A percentile compares a stretch with the other conserved stretches of the same genome.
Conservation (phyloP, 2,888 invertebrate species). For the Napeogenes sylphis region DNA sequence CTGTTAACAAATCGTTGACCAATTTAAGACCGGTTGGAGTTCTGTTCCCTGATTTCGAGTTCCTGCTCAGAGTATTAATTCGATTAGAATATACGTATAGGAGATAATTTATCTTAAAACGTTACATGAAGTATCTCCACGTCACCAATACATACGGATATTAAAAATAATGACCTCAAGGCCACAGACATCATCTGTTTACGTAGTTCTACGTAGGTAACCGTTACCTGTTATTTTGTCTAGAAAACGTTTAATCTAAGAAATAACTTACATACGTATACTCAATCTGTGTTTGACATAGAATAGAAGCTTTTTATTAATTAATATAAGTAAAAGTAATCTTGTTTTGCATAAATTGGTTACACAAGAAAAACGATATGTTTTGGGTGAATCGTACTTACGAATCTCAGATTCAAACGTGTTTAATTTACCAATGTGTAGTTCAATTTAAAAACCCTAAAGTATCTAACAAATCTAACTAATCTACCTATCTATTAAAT, state of each 20-base stretch:
- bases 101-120: conserved; percentile 2
- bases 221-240: conserved; percentile 1
- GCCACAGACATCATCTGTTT: conserved; percentile 26
- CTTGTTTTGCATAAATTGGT: too few relatives aligned
- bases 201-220: conserved; percentile 11
- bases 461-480: too few relatives aligned
- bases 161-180: conserved; percentile 27
- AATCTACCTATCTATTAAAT: too few relatives aligned
- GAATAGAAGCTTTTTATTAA: too few relatives aligned
- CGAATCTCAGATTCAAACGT: too few relatives aligned
- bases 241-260: background rate
- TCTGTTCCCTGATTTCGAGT: conserved; percentile 3
- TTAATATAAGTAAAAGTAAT: too few relatives aligned
- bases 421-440: too few relatives aligned
- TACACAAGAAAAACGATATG: too few relatives aligned
- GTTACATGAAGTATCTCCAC: conserved; percentile 10
- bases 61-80: background rate
- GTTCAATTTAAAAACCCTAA: too few relatives aligned
- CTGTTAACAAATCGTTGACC: conserved; percentile 6
- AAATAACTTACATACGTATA: too few relatives aligned
- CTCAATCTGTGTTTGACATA: too few relatives aligned
- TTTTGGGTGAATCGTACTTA: too few relatives aligned
- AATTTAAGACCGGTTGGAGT: conserved; percentile 3
- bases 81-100: background rate
- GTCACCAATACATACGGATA: conserved; percentile 18